phyloP scores from a whole-genome alignment of 2,113 vertebrate species.

The Clarias gariepinus region DNA sequence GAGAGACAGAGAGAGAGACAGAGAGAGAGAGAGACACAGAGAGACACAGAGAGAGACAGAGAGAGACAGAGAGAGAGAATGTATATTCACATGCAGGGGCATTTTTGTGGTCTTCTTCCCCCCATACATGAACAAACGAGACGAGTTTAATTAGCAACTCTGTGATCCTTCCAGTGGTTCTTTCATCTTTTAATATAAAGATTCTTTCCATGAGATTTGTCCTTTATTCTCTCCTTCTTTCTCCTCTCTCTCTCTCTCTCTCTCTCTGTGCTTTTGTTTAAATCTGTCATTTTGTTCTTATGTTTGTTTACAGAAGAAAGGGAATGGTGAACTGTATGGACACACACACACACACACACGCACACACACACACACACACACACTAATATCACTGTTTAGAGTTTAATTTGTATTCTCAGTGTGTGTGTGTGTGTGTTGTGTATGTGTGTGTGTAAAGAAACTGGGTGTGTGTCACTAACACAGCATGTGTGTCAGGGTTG shows the following conservation, averaged over 20 bases:
- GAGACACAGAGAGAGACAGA: no score
- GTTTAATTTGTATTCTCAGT: neutral
- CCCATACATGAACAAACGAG: neutral
- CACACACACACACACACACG: neutral
- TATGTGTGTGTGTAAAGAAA: neutral
- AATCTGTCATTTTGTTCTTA: neutral
- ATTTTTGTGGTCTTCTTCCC: neutral
- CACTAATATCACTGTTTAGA: neutral
- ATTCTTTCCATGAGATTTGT: neutral
- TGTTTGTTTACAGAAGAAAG: constrained; percentile 21
- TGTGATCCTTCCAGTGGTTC: neutral
- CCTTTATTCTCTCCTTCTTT: neutral
- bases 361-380: constrained; percentile 8
- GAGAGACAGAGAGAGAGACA: neutral
- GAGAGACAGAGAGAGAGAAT: no score
- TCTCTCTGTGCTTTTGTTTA: neutral
- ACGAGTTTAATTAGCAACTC: constrained; percentile 11
- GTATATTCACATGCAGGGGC: neutral
- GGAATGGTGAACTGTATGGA: neutral
- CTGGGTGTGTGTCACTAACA: constrained; percentile 1
- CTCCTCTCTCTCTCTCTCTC: neutral
- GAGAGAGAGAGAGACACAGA: neutral
- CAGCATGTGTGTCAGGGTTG: neutral
- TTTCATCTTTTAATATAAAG: neutral
- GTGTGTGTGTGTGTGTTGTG: neutral